phyloP scores from a whole-genome alignment of 2,797 vertebrate genomes.

The Pangasius larnaudii region DNA sequence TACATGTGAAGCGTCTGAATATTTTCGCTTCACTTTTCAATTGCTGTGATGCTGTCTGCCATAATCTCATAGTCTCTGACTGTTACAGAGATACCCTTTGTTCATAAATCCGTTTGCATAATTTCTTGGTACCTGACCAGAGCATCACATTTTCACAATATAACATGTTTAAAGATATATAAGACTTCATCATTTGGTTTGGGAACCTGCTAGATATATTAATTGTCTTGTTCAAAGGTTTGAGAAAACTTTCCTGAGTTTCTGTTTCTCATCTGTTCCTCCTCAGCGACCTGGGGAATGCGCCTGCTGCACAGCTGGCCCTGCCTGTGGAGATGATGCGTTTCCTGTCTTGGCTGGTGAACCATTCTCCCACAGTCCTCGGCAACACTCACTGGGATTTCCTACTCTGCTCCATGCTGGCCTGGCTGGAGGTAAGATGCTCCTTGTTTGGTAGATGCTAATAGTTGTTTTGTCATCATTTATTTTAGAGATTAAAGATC shows the following conservation, averaged over 20 bases:
- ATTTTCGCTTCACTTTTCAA: background rate
- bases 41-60: background rate
- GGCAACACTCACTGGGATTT: conserved; percentile 91
- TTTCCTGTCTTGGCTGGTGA: conserved; percentile 84
- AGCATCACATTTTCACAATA: too few relatives aligned
- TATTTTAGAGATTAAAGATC: background rate
- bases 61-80: background rate
- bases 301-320: conserved; percentile 78
- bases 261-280: conserved; percentile 46
- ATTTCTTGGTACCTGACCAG: background rate
- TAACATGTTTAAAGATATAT: background rate
- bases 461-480: background rate
- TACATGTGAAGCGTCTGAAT: background rate
- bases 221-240: background rate
- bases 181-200: background rate
- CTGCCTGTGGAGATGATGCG: conserved; percentile 91
- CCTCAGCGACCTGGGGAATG: conserved; percentile 83
- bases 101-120: background rate
- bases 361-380: conserved; percentile 73
- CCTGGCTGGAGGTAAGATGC: conserved; percentile 89
- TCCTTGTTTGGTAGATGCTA: background rate
- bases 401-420: conserved; percentile 91
- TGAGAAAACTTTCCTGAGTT: background rate
- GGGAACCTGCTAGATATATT: background rate
- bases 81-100: background rate